These are phyloP conservation scores for Sorex fumeus DNA, from an alignment of 2,113 vertebrate species.

Conservation along the genomic window DNA sequence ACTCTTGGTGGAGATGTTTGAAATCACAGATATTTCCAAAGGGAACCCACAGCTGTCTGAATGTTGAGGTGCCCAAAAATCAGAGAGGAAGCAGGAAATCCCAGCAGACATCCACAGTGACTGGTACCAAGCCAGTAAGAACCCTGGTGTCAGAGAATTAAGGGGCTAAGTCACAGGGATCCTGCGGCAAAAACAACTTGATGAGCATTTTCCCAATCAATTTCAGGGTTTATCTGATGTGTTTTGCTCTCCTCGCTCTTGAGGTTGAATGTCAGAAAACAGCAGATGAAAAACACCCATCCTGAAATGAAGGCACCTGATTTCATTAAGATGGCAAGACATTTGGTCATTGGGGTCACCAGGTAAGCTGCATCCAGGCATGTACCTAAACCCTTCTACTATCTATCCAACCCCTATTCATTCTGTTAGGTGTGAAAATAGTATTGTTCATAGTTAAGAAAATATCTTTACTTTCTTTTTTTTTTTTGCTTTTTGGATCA, in stretches of 20 bases:
- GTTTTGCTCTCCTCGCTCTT: constrained; percentile 26
- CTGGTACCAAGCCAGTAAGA: not conserved
- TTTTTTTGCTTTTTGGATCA: no score
- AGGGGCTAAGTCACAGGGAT: rapidly evolving
- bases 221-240: not conserved
- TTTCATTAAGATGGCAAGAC: not conserved
- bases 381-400: no score
- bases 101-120: not conserved
- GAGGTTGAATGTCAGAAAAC: not conserved
- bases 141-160: not conserved
- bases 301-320: not conserved
- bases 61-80: not conserved
- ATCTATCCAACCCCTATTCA: no score
- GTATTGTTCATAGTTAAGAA: not conserved
- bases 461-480: not conserved
- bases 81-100: not conserved
- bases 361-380: no score
- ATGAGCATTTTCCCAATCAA: not conserved
- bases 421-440: not conserved
- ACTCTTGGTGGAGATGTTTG: not conserved
- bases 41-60: not conserved
- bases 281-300: not conserved
- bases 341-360: not conserved
- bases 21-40: not conserved
- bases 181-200: not conserved